Evolutionary conservation across 2,113 vertebrate genomes (phyloP).

Genomic region (crab-eating macaque (Macaca fascicularis)): DNA sequence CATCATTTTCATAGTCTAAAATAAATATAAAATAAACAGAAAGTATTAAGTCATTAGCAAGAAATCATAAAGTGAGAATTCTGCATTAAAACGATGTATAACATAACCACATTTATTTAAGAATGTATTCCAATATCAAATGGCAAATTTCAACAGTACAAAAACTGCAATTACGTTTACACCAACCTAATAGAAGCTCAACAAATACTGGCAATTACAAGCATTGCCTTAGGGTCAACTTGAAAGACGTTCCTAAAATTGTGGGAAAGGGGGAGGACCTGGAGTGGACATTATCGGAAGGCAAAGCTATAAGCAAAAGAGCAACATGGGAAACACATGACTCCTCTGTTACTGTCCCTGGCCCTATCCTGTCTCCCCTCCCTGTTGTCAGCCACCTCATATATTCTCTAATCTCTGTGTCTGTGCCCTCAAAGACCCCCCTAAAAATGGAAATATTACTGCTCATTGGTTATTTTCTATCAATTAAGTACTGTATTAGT

Average conservation of each 20-base stretch:
- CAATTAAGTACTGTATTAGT: not conserved
- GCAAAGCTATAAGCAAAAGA: not conserved
- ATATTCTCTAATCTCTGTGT: not conserved
- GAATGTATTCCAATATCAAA: no score
- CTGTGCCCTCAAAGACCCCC: not conserved
- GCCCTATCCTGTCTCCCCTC: not conserved
- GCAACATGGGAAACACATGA: rapidly evolving
- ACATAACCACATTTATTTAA: no score
- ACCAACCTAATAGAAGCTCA: not conserved
- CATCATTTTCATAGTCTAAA: no score
- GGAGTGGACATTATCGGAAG: not conserved
- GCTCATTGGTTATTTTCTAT: not conserved
- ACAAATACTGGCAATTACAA: not conserved
- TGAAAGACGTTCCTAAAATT: not conserved
- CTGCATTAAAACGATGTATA: no score
- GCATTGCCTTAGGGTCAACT: not conserved
- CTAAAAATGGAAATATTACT: not conserved
- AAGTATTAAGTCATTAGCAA: no score
- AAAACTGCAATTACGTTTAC: no score
- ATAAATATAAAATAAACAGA: no score
- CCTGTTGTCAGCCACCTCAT: not conserved
- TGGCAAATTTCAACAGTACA: no score
- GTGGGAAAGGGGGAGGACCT: not conserved
- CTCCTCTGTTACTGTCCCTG: not conserved
- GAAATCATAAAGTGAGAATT: no score